Evolutionary conservation across 2,888 invertebrate species (phyloP).

Genomic region (Scrobipalpa atriplicella): DNA sequence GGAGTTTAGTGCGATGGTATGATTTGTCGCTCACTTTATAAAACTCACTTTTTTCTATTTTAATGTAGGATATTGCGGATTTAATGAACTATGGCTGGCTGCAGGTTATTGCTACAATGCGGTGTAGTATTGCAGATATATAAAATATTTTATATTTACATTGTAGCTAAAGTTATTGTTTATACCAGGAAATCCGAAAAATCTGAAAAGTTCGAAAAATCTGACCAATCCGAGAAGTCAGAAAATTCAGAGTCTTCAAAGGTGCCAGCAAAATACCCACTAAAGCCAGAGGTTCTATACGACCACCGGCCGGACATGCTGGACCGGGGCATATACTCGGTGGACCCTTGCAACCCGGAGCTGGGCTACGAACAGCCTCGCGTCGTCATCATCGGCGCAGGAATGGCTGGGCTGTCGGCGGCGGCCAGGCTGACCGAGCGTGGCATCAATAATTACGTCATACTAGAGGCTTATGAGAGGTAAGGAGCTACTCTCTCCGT

Average conservation of each 20-base stretch:
- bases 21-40: not conserved
- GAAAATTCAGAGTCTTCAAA: not conserved
- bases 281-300: constrained; percentile 46
- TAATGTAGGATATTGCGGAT: not conserved
- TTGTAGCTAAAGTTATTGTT: not conserved
- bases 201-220: too few relatives aligned
- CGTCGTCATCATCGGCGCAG: constrained; percentile 90
- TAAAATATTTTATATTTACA: too few relatives aligned
- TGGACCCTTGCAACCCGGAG: constrained; percentile 59
- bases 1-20: constrained; percentile 53
- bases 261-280: constrained; percentile 24
- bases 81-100: too few relatives aligned
- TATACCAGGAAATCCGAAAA: not conserved
- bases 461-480: constrained; percentile 91
- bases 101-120: too few relatives aligned
- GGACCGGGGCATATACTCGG: constrained; percentile 62
- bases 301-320: constrained; percentile 62
- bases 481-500: too few relatives aligned
- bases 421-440: constrained; percentile 87
- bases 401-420: constrained; percentile 90
- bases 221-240: not conserved
- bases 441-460: constrained; percentile 86
- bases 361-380: constrained; percentile 79
- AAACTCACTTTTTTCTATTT: not conserved
- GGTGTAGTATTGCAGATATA: too few relatives aligned